phyloP scores from a whole-genome alignment of 2,797 vertebrate species.

The Acropternis orthonyx region DNA sequence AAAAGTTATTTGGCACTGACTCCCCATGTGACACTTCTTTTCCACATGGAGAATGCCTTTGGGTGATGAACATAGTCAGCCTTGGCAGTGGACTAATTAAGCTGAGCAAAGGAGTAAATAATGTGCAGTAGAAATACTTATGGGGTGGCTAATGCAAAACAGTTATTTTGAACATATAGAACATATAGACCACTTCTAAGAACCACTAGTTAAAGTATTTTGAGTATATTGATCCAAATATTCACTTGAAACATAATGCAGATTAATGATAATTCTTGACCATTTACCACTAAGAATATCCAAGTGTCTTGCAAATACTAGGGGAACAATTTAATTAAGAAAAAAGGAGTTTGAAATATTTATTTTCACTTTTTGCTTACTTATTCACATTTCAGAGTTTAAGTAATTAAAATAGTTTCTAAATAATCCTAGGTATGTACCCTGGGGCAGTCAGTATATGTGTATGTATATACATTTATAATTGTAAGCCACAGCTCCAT shows the following conservation, averaged over 20 bases:
- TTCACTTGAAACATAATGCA: neutral
- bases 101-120: neutral
- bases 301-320: neutral
- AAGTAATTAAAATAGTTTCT: neutral
- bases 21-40: neutral
- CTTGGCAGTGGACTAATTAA: neutral
- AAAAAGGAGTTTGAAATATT: neutral
- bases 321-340: neutral
- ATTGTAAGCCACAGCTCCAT: neutral
- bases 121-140: neutral
- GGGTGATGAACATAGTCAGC: neutral
- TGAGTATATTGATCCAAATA: neutral
- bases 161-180: neutral
- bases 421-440: neutral
- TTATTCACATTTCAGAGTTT: neutral
- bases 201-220: neutral
- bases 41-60: neutral
- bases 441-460: neutral
- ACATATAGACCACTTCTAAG: neutral
- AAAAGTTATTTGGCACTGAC: neutral
- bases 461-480: neutral
- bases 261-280: neutral
- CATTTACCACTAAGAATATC: neutral
- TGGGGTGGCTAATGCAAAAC: neutral
- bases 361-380: neutral